Percentiles rank a stretch among this genome's conserved stretches.
Conservation (phyloP, 2,113 vertebrate genomes). For the Aspiorhynchus laticeps region DNA sequence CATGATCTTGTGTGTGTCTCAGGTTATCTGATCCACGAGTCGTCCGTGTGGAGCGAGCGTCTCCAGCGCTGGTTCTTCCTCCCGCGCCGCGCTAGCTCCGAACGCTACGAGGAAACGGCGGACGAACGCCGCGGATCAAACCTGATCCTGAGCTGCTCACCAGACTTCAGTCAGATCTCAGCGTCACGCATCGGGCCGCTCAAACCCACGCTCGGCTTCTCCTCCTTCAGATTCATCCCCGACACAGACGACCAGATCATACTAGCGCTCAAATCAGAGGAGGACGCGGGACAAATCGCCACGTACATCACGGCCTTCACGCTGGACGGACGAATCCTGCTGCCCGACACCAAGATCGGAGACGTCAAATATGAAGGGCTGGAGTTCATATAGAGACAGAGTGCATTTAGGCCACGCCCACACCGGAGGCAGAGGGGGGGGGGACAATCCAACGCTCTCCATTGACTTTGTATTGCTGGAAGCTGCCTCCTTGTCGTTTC, state of each 20-base stretch:
- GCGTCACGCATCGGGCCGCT: slow-evolving; percentile 76
- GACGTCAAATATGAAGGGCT: slow-evolving; percentile 92
- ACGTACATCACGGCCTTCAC: slow-evolving; percentile 94
- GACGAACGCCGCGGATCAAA: slow-evolving; percentile 87
- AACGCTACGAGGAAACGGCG: slow-evolving; percentile 85
- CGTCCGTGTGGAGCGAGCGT: slow-evolving; percentile 88
- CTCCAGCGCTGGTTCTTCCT: slow-evolving; percentile 95
- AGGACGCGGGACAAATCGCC: slow-evolving; percentile 82
- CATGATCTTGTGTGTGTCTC: background rate
- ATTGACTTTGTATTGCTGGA: too few relatives aligned
- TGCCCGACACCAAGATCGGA: slow-evolving; percentile 88
- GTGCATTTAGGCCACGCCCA: too few relatives aligned
- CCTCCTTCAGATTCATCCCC: slow-evolving; percentile 95
- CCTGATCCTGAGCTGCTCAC: slow-evolving; percentile 83
- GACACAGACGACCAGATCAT: slow-evolving; percentile 88
- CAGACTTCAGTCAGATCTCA: slow-evolving; percentile 80
- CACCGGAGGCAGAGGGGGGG: too few relatives aligned
- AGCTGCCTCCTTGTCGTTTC: too few relatives aligned
- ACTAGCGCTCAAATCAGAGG: slow-evolving; percentile 92
- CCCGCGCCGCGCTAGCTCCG: slow-evolving; percentile 86
- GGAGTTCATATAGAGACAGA: slow-evolving; percentile 92
- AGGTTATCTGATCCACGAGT: slow-evolving; percentile 98
- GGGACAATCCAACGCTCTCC: too few relatives aligned
- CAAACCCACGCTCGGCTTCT: slow-evolving; percentile 90
- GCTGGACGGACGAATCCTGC: slow-evolving; percentile 86